Conservation (phyloP, 2,888 invertebrate species). For the Mamestra brassicae region DNA sequence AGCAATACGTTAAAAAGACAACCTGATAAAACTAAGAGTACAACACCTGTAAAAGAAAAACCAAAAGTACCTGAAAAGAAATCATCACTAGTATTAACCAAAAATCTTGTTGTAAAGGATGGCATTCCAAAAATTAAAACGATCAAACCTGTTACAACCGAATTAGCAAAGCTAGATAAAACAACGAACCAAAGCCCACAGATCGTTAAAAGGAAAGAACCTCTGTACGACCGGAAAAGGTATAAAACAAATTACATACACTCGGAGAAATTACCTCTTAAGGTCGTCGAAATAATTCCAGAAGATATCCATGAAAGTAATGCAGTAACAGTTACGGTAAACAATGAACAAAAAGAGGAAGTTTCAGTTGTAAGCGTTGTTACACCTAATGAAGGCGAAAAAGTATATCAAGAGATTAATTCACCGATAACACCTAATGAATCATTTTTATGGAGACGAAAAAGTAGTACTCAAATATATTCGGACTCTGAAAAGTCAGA, state of each 20-base stretch:
- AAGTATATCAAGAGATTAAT: conserved; percentile 77
- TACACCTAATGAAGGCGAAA: conserved; percentile 66
- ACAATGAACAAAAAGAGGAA: conserved; percentile 52
- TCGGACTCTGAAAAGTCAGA: conserved; percentile 84
- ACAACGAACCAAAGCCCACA: conserved; percentile 64
- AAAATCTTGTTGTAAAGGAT: conserved; percentile 89
- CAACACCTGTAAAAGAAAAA: conserved; percentile 85
- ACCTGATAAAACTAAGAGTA: conserved; percentile 79
- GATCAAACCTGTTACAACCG: conserved; percentile 78
- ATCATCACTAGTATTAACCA: conserved; percentile 88
- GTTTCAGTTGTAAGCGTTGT: conserved; percentile 51
- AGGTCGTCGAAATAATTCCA: conserved; percentile 87
- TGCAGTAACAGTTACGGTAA: conserved; percentile 49
- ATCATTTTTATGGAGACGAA: conserved; percentile 92
- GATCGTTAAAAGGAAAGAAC: conserved; percentile 79
- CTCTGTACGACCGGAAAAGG: conserved; percentile 85
- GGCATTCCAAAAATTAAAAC: conserved; percentile 89
- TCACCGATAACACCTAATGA: conserved; percentile 91
- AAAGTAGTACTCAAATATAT: conserved; percentile 84
- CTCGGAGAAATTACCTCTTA: conserved; percentile 84
- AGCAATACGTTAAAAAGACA: conserved; percentile 82
- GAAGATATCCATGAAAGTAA: conserved; percentile 82
- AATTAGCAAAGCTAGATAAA: conserved; percentile 69
- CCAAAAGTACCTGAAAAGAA: conserved; percentile 92
- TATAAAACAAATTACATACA: conserved; percentile 88